Evolutionary conservation across 2,113 vertebrate species (phyloP).

Genomic region (Leptodactylus fuscus): DNA sequence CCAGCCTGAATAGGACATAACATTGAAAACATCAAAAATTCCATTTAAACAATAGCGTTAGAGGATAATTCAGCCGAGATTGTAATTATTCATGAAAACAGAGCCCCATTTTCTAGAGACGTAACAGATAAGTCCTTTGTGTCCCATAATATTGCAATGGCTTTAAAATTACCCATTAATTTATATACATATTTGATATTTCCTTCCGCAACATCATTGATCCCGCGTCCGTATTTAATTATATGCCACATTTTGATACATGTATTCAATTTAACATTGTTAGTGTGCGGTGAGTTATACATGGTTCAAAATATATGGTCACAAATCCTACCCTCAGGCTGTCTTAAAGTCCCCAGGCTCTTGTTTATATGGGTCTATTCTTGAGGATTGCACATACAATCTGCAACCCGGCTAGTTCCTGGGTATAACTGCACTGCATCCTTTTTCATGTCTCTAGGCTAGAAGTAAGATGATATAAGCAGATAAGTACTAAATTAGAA

Average conservation of each 20-base stretch:
- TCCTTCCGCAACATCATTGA: neutral
- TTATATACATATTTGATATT: conserved; percentile 17
- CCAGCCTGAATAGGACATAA: neutral
- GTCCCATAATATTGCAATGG: neutral
- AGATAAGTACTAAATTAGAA: conserved; percentile 49
- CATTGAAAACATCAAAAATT: neutral
- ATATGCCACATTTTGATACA: conserved; percentile 22
- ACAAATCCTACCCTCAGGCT: conserved; percentile 16
- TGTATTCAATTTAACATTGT: conserved; percentile 32
- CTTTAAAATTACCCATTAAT: neutral
- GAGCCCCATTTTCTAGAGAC: neutral
- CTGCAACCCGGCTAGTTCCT: conserved; percentile 16
- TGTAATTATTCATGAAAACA: neutral
- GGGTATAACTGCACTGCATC: conserved; percentile 6
- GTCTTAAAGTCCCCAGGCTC: neutral
- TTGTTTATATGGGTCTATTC: conserved; percentile 14
- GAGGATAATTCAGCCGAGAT: neutral
- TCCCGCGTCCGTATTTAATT: conserved; percentile 24
- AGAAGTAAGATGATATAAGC: conserved; percentile 28
- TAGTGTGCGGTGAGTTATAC: neutral
- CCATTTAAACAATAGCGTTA: neutral
- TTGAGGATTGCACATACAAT: neutral
- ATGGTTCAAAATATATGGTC: neutral
- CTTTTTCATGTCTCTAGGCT: conserved; percentile 31
- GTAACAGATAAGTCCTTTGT: neutral